Base-by-base conservation (phyloP, 1,140 invertebrate species). In the Monochamus saltuarius region DNA sequence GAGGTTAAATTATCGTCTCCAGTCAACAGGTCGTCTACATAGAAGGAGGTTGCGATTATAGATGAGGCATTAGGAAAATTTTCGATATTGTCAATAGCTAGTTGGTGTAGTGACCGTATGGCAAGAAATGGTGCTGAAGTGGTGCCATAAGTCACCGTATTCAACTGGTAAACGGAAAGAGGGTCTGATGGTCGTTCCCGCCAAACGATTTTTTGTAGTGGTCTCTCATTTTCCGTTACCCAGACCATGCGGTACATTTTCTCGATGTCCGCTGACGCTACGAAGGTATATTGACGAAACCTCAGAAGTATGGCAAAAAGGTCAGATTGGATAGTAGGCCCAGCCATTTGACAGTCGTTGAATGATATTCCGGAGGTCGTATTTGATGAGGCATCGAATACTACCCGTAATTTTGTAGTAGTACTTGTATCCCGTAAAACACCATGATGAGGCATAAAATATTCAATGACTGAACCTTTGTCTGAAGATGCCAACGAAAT, bases 1-100 rank as follows among this genome's bases (percentile, higher is more conserved):
- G 49, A 4, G 11, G 62, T 45, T 53, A 61, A 40, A 13, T 67
- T 65, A 52, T 74, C 54, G 4, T 66, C 65, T 17, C 79, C 76
- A 19, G 72, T 68, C 1, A 80, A 50, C 13, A 77, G 54, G 65
- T 83, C 78, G 54, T 82, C 80, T 1, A 81, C 74, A 56, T 80
- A 82, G 53, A 78, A 77, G 57, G 78, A 72, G 13, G 55, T 65
- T 37, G 40, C 35, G 10, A 78, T 71, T 8, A 70, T 64, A 29
- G 66, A 42, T 35, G 65, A 38, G 19, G 63, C 69, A 6, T 46
- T 37, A 17, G 74, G 64, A 66, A 56, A 73, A 10, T 46, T 42
- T 0, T 49, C 7, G 37, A 16, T 29, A 47, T 67, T 62, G 42
- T 76, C 67, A 7, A 40, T 38, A 0, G 72, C 68, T 40, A 75